Evolutionary conservation across 2,888 invertebrate species (phyloP), one percentile per base, ranked within the genome.

Genomic region (Watsonalla binaria): DNA sequence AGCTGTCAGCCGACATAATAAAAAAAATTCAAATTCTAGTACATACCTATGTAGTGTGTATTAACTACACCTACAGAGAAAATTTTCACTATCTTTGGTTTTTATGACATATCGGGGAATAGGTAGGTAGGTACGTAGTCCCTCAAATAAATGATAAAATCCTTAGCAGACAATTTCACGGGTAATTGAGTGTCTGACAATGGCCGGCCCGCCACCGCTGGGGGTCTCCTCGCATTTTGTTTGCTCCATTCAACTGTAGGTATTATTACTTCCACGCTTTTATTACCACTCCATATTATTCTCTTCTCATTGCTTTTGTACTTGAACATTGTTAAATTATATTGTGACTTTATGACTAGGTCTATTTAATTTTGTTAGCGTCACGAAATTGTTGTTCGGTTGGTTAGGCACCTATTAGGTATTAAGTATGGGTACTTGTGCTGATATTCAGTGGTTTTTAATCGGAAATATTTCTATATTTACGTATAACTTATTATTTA

Each of bases 121-220:
- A 24, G 24, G 24, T 24, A 24, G 24, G 24, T 24, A 24, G 24
- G 24, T 24, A 42, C 37, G 6, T 37, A 42, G 42, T 8, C 42
- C 42, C 9, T 8, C 42, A 42, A 42, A 42, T 42, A 42, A 37
- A 60, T 70, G 71, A 73, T 74, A 72, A 74, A 79, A 72, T 68
- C 66, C 67, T 75, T 78, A 72, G 71, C 72, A 75, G 69, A 74
- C 80, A 84, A 86, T 86, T 84, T 86, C 81, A 86, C 79, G 84
- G 81, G 78, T 83, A 87, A 87, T 84, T 84, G 82, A 82, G 76
- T 76, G 77, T 72, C 78, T 76, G 78, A 47, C 46, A 70, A 60
- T 66, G 61, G 63, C 65, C 75, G 64, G 59, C 54, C 61, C 57
- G 63, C 62, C 71, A 61, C 70, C 55, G 64, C 68, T 65, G 71